Base-by-base conservation (phyloP, 2,888 invertebrate species). In the Perdita meconis region DNA sequence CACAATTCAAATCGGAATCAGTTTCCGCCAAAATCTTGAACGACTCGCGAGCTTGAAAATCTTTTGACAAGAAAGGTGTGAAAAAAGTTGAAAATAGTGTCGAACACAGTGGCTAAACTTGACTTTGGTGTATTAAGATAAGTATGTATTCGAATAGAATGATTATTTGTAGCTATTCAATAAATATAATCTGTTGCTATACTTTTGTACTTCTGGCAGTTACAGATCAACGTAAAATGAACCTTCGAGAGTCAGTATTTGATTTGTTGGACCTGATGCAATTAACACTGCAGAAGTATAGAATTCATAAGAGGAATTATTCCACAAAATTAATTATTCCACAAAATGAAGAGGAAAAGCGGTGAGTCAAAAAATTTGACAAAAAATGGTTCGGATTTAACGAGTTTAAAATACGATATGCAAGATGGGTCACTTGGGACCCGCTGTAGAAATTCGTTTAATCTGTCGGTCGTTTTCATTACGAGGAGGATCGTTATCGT, bases 1-100 rank as follows among this genome's bases (percentile, higher is more conserved):
- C 13, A 13, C 3, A 24, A 5, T 56, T 56, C 16, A 13, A 61
- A 56, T 68, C 6, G 16, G 38, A 72, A 42, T 16, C 36, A 63
- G 30, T 72, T 4, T 13, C 10, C 13, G 1, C 22, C 0, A 22
- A 53, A 53, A 59, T 26, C 34, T 36, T 6, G 16, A n/a, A 5
- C 0, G 5, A 26, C 0, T 10, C 2, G 19, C 12, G 13, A 4
- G 19, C 44, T 1, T 8, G 1, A 13, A 16, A 50, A 68, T 13
- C 47, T 0, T 19, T 19, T 1, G 22, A 47, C 16, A 47, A 22
- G 16, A 47, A 63, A 16, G 13, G n/a, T 16, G 3, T 22, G 1
- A 16, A 36, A 3, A 8, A 24, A 0, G 2, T 22, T 10, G n/a
- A 2, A n/a, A 13, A 3, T 1, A 16, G 13, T 42, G 5, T 3